Conservation (phyloP, 2,888 invertebrate species). For the Myopa tessellatipennis region DNA sequence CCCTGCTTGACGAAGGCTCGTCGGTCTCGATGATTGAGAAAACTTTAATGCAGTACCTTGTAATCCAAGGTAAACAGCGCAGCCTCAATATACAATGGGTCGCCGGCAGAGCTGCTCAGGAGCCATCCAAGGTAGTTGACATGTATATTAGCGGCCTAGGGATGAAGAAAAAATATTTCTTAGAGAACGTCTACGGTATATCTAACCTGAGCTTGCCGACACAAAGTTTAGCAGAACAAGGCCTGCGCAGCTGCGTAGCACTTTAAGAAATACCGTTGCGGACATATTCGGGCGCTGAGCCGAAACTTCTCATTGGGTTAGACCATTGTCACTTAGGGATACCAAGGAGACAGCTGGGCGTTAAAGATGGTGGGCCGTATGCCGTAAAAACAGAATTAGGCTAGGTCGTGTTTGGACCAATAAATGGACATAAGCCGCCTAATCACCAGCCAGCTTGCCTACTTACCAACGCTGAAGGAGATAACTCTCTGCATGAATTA, state of each 20-base stretch:
- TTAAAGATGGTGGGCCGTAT: slow-evolving; percentile 14
- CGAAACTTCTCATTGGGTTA: slow-evolving; percentile 42
- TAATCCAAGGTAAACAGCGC: background rate
- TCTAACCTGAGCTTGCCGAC: slow-evolving; percentile 37
- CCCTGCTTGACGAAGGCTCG: background rate
- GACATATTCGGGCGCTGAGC: slow-evolving; percentile 28
- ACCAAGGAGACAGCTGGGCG: background rate
- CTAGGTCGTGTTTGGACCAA: slow-evolving; percentile 33
- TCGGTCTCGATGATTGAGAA: background rate
- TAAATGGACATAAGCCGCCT: background rate
- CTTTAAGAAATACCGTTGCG: background rate
- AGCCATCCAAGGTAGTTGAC: slow-evolving; percentile 19
- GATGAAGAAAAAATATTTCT: slow-evolving; percentile 20
- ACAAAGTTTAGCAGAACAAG: slow-evolving; percentile 31
- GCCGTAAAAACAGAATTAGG: slow-evolving; percentile 38
- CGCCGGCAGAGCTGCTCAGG: slow-evolving; percentile 23
- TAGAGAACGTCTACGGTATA: slow-evolving; percentile 35
- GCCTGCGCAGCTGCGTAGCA: background rate
- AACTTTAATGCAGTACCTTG: background rate
- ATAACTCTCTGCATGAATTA: background rate
- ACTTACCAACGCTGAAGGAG: no score
- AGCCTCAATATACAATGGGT: background rate
- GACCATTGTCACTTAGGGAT: slow-evolving; percentile 41
- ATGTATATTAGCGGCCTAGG: slow-evolving; percentile 24
- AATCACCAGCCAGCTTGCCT: background rate